phyloP scores from a whole-genome alignment of 2,113 vertebrate genomes.

The Sorex fumeus region DNA sequence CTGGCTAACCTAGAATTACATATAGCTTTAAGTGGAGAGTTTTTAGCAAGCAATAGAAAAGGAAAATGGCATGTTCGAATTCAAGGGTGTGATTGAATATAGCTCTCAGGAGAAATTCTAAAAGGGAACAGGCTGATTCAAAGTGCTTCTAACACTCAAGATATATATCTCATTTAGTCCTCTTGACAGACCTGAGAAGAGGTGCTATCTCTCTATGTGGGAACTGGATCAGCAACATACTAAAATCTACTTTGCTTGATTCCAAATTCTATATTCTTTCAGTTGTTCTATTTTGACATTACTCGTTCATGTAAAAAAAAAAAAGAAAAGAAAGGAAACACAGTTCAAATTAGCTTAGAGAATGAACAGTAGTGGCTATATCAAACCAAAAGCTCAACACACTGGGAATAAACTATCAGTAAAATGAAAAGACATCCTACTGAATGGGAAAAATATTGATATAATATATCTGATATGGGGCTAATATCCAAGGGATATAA shows the following conservation, averaged over 20 bases:
- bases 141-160: background rate
- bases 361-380: background rate
- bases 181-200: background rate
- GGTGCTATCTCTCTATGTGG: background rate
- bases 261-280: background rate
- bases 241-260: background rate
- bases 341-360: background rate
- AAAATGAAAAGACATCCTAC: background rate
- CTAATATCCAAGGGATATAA: background rate
- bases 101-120: constrained; percentile 11
- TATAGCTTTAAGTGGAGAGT: background rate
- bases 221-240: background rate
- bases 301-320: background rate
- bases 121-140: background rate
- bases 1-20: constrained; percentile 1
- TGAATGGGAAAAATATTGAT: background rate
- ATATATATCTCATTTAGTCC: background rate
- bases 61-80: background rate
- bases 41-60: constrained; percentile 39
- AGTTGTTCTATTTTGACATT: constrained; percentile 20
- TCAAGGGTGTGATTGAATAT: background rate
- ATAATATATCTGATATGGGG: background rate
- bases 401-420: background rate
- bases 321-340: background rate
- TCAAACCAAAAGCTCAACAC: background rate